Evolutionary conservation across 2,888 invertebrate species (phyloP).

Genomic region (Gordius sp.): DNA sequence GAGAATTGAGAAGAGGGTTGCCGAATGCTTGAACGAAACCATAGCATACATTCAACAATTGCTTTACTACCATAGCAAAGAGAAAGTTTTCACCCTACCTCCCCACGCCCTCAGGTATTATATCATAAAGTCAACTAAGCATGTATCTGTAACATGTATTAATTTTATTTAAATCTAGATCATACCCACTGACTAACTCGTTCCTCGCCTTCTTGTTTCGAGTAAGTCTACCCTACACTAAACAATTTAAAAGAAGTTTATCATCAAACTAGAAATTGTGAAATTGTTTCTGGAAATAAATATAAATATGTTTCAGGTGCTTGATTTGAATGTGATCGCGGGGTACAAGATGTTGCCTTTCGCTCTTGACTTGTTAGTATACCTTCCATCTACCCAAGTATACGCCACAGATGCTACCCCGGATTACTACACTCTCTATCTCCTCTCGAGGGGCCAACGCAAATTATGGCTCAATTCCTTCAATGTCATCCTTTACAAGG

Average conservation of each 20-base stretch:
- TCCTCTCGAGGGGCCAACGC: slow-evolving; percentile 55
- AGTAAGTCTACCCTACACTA: too few species aligned
- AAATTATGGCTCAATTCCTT: slow-evolving; percentile 73
- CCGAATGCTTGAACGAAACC: neutral
- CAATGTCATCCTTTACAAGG: slow-evolving; percentile 78
- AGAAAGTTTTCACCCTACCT: neutral
- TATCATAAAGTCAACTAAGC: too few species aligned
- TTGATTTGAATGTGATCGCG: slow-evolving; percentile 82
- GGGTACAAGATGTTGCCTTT: slow-evolving; percentile 63
- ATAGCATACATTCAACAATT: neutral
- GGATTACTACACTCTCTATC: slow-evolving; percentile 51
- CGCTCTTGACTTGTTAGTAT: slow-evolving; percentile 49
- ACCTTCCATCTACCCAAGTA: slow-evolving; percentile 50
- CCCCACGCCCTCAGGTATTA: neutral
- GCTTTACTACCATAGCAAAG: neutral
- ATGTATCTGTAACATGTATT: neutral
- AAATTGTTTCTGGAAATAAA: too few species aligned
- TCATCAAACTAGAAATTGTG: too few species aligned
- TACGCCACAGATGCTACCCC: slow-evolving; percentile 38
- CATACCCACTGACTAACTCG: neutral
- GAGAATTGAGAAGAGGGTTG: neutral
- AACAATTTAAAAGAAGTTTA: too few species aligned
- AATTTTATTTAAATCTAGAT: neutral
- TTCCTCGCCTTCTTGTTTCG: too few species aligned
- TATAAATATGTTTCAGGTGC: slow-evolving; percentile 30